Percentiles rank a stretch among this genome's conserved stretches.
These are phyloP conservation scores for Cinclus cinclus DNA, from an alignment of 2,113 vertebrate genomes.

Conservation along the genomic window DNA sequence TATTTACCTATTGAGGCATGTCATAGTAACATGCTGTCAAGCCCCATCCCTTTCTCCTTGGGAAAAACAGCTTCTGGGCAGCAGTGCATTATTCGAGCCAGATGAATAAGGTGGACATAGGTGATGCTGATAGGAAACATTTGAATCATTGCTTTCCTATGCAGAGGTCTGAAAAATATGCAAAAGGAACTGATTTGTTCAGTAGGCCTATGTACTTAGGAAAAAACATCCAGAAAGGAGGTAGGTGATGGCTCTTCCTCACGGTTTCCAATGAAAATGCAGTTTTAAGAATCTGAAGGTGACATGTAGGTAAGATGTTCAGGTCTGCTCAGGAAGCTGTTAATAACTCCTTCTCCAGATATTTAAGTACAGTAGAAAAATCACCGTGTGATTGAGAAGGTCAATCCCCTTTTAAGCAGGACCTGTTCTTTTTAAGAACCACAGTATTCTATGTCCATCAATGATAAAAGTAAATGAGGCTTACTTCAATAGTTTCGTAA, in stretches of 20 bases:
- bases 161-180: background rate
- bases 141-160: background rate
- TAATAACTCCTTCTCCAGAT: background rate
- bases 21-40: background rate
- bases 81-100: background rate
- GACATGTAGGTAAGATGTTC: background rate
- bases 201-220: fast-evolving
- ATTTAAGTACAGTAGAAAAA: background rate
- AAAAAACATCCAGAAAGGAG: background rate
- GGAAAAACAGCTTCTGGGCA: background rate
- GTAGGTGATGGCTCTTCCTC: background rate
- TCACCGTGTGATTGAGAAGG: background rate
- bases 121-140: background rate
- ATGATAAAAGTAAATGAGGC: background rate
- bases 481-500: background rate
- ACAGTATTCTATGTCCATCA: background rate
- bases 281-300: background rate
- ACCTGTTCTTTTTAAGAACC: background rate
- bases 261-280: background rate
- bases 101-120: background rate
- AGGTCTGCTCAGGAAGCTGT: background rate
- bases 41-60: background rate
- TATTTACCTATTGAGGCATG: background rate
- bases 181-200: background rate
- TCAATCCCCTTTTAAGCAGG: background rate